Percentiles rank a stretch among this genome's conserved stretches.
These are phyloP conservation scores for Calypte anna DNA, from an alignment of 2,113 vertebrate genomes.

Conservation along the genomic window DNA sequence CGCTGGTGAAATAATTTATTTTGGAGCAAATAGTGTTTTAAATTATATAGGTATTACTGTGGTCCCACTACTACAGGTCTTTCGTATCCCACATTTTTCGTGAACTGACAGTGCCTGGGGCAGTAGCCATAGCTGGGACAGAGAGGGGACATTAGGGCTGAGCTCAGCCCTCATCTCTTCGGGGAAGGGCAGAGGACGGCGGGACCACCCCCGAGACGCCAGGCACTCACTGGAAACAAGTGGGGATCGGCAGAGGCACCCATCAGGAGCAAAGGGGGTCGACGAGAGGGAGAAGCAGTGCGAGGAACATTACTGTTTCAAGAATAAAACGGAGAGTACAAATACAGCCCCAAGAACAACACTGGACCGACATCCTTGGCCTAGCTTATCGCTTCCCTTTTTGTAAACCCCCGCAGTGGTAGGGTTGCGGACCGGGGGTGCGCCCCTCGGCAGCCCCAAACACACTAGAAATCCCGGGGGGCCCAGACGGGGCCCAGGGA, in stretches of 20 bases:
- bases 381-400: too few species aligned
- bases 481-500: rapidly evolving
- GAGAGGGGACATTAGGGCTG: background rate
- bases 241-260: rapidly evolving
- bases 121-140: background rate
- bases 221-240: rapidly evolving
- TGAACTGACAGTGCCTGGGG: rapidly evolving
- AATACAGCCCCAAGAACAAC: background rate
- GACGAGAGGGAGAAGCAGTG: too few species aligned
- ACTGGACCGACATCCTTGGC: background rate
- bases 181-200: background rate
- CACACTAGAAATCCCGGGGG: background rate
- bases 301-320: background rate
- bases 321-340: rapidly evolving
- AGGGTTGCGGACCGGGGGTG: background rate
- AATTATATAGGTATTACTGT: background rate
- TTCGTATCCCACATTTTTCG: background rate
- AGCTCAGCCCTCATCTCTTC: background rate
- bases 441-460: background rate
- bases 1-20: background rate
- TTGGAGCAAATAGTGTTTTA: background rate
- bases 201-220: rapidly evolving
- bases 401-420: background rate
- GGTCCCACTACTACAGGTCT: background rate
- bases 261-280: background rate